phyloP scores from a whole-genome alignment of 1,140 invertebrate species.

The Aplysia californica region DNA sequence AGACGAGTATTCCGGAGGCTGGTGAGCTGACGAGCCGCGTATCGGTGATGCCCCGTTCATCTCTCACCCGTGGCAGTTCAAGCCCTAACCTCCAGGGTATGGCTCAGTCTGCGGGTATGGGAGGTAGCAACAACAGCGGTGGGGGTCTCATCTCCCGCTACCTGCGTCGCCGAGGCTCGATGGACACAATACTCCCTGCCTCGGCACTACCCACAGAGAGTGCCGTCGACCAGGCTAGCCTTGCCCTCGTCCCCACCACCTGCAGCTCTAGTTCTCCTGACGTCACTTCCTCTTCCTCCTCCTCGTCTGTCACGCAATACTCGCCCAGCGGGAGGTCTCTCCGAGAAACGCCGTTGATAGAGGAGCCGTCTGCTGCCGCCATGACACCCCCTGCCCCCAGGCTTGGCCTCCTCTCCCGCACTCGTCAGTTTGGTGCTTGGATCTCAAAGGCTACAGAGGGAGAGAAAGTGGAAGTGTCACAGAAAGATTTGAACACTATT shows the following conservation, averaged over 20 bases:
- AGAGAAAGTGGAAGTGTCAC: slow-evolving; percentile 2
- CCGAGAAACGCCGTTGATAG: too few relatives aligned
- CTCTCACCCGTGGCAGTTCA: background rate
- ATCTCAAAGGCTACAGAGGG: slow-evolving; percentile 9
- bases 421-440: slow-evolving; percentile 14
- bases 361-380: background rate
- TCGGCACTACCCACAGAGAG: background rate
- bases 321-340: too few relatives aligned
- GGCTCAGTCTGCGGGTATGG: background rate
- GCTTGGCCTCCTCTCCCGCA: background rate
- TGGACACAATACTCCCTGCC: background rate
- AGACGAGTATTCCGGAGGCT: background rate
- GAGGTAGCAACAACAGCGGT: background rate
- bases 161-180: background rate
- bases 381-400: too few relatives aligned
- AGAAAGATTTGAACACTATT: slow-evolving; percentile 16
- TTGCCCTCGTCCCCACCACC: background rate
- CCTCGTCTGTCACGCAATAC: too few relatives aligned
- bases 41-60: background rate
- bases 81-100: background rate
- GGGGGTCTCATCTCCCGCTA: background rate
- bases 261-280: too few relatives aligned
- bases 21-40: background rate
- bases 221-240: background rate
- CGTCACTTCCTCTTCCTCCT: too few relatives aligned